Conservation (phyloP, 2,113 vertebrate species). For the Hydropotes inermis region DNA sequence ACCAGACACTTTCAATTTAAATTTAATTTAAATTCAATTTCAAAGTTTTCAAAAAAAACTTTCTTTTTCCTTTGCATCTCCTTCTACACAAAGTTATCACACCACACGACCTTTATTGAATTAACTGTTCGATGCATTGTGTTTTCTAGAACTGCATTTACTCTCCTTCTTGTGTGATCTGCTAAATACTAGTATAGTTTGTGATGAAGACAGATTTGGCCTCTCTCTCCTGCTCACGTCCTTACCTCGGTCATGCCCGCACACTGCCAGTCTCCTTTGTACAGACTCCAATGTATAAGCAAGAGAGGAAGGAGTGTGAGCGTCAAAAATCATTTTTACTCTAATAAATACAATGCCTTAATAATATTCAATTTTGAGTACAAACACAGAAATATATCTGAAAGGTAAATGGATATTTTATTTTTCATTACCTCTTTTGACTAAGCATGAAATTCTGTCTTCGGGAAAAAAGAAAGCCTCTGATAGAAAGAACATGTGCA, state of each 20-base stretch:
- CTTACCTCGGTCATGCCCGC: neutral
- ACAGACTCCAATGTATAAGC: neutral
- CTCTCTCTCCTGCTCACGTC: neutral
- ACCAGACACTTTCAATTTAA: neutral
- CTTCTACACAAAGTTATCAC: neutral
- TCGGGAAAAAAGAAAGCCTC: neutral
- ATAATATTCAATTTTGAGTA: slow-evolving; percentile 43
- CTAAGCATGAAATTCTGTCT: slow-evolving; percentile 58
- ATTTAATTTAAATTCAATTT: neutral
- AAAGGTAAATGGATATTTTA: slow-evolving; percentile 53
- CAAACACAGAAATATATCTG: slow-evolving; percentile 45
- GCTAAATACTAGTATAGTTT: neutral
- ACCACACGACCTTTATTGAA: neutral
- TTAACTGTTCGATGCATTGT: neutral
- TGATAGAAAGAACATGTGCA: neutral
- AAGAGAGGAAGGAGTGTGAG: neutral
- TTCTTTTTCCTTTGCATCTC: neutral
- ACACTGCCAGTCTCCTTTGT: neutral
- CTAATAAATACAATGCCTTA: slow-evolving; percentile 44
- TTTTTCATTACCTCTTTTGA: slow-evolving; percentile 54
- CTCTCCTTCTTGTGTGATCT: neutral
- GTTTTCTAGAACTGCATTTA: neutral
- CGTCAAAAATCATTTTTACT: slow-evolving; percentile 26
- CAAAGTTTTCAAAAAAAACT: neutral
- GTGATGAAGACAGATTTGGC: neutral